Evolutionary conservation across 1,140 invertebrate species (phyloP).

Genomic region (Elysia chlorotica): DNA sequence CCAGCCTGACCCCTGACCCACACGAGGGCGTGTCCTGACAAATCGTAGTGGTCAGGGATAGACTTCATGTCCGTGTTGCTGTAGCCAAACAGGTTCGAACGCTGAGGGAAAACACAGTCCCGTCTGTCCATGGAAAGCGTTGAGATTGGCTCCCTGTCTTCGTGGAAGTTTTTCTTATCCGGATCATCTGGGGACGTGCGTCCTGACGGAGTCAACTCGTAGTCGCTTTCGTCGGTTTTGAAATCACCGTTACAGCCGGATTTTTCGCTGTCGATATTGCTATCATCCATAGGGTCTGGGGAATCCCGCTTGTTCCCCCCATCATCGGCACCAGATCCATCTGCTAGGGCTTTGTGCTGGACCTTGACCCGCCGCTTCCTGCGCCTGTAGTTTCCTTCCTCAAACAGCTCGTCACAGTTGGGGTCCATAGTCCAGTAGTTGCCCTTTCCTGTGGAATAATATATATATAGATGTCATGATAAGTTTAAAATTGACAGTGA

Average conservation of each 20-base stretch:
- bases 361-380: slow-evolving; percentile 67
- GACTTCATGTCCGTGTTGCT: too few relatives aligned
- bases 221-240: too few relatives aligned
- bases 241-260: not conserved
- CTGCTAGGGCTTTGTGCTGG: not conserved
- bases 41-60: not conserved
- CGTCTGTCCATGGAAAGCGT: too few relatives aligned
- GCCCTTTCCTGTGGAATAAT: slow-evolving; percentile 63
- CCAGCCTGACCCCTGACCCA: not conserved
- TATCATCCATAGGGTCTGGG: too few relatives aligned
- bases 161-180: too few relatives aligned
- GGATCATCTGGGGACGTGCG: too few relatives aligned
- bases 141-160: too few relatives aligned
- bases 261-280: not conserved
- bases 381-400: slow-evolving; percentile 88
- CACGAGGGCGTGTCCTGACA: not conserved
- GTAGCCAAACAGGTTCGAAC: too few relatives aligned
- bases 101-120: too few relatives aligned
- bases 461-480: too few relatives aligned
- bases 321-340: not conserved
- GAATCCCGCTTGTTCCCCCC: too few relatives aligned
- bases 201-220: not conserved
- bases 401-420: slow-evolving; percentile 91
- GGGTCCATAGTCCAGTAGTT: slow-evolving; percentile 76
- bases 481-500: too few relatives aligned